Evolutionary conservation across 2,888 invertebrate species (phyloP).

Genomic region (Cecidostiba fungosa): DNA sequence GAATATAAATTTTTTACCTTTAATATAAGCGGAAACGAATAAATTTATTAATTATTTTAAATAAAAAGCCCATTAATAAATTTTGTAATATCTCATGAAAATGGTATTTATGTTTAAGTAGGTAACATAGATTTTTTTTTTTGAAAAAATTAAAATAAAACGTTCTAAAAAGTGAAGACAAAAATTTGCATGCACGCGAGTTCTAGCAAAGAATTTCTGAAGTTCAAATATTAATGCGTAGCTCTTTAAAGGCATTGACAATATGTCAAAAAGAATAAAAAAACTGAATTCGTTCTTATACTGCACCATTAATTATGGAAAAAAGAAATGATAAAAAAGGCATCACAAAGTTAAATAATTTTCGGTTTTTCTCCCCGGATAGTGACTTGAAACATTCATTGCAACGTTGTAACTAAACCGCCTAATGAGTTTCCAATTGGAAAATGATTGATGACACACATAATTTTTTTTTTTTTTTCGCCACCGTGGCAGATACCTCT

Average conservation of each 20-base stretch:
- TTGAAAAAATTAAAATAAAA: too few species aligned
- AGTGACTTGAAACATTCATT: not conserved
- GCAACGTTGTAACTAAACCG: not conserved
- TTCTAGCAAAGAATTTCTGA: too few species aligned
- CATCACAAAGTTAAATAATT: not conserved
- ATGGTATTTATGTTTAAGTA: too few species aligned
- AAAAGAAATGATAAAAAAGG: not conserved
- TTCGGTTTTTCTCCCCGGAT: not conserved
- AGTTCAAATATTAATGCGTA: too few species aligned
- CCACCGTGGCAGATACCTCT: not conserved
- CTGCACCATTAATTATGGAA: not conserved
- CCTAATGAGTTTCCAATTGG: not conserved
- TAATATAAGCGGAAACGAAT: too few species aligned
- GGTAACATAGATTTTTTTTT: too few species aligned
- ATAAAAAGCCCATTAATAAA: too few species aligned
- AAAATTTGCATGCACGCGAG: too few species aligned
- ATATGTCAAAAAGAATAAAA: not conserved
- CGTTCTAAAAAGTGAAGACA: too few species aligned
- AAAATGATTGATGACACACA: slow-evolving; percentile 1
- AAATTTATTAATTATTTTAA: too few species aligned
- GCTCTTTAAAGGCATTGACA: not conserved
- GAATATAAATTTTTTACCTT: too few species aligned
- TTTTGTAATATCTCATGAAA: too few species aligned
- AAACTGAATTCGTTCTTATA: not conserved
- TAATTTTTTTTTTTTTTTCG: not conserved